Conservation (phyloP, 2,113 vertebrate species). For the Xiphophorus couchianus region DNA sequence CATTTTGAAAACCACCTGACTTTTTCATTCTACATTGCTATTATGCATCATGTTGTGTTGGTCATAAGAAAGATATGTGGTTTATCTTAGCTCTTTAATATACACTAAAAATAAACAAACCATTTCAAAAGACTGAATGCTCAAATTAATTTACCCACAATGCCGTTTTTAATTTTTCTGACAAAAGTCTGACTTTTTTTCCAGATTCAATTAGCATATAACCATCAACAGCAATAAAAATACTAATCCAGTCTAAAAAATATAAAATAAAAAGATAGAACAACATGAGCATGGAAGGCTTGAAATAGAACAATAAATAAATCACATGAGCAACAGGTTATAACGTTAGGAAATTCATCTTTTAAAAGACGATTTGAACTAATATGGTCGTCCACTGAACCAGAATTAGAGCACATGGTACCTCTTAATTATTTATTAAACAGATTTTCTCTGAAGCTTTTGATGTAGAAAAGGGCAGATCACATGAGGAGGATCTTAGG, state of each 20-base stretch:
- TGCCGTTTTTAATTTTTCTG: background rate
- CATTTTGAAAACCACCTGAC: too few species aligned
- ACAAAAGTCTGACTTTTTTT: background rate
- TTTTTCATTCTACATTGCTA: background rate
- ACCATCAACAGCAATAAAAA: background rate
- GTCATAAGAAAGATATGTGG: background rate
- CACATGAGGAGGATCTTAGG: background rate
- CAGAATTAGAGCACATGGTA: too few species aligned
- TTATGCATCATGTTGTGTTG: background rate
- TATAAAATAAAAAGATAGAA: too few species aligned
- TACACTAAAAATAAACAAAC: background rate
- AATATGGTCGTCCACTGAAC: too few species aligned
- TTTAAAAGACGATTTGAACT: too few species aligned
- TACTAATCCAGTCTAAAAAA: background rate
- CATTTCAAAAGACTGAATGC: too few species aligned
- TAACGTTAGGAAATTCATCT: too few species aligned
- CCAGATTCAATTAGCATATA: background rate
- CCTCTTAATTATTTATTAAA: too few species aligned
- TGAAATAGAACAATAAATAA: background rate
- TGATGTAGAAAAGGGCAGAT: conserved; percentile 18
- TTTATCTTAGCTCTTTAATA: background rate
- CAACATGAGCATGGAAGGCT: too few species aligned
- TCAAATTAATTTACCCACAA: background rate
- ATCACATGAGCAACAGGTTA: background rate
- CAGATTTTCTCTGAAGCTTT: conserved; percentile 16